A percentile compares a stretch with the other conserved stretches of the same genome.
phyloP scores from a whole-genome alignment of 2,888 invertebrate species.

The Arge pagana region DNA sequence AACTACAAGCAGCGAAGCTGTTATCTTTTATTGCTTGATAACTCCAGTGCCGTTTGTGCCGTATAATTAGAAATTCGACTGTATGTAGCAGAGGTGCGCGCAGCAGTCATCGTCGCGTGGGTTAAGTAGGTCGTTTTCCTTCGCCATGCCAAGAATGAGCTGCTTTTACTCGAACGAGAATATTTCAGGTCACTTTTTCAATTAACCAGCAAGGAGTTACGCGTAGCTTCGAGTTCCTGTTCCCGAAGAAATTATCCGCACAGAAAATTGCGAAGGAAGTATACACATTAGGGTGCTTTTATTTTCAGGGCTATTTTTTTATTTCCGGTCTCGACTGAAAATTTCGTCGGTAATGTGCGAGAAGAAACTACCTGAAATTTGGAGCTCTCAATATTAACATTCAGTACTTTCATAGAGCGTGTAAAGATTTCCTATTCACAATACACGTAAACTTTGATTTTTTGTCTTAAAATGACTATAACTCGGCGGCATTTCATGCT shows the following conservation, averaged over 20 bases:
- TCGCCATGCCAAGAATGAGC: conserved; percentile 5
- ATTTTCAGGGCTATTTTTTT: not conserved
- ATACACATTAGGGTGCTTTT: not conserved
- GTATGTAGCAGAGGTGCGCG: conserved; percentile 9
- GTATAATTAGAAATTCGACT: conserved; percentile 10
- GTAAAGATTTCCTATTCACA: too few species aligned
- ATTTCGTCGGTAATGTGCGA: too few species aligned
- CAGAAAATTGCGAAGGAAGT: too few species aligned
- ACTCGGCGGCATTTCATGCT: too few species aligned
- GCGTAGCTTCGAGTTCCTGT: not conserved
- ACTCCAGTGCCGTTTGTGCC: conserved; percentile 17
- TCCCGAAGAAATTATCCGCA: not conserved
- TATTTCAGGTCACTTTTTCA: conserved; percentile 16
- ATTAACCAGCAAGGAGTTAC: conserved; percentile 13
- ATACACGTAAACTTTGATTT: too few species aligned
- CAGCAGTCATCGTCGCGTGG: conserved; percentile 8
- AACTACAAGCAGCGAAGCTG: conserved; percentile 12
- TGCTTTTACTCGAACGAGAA: conserved; percentile 12
- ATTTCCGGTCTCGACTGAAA: too few species aligned
- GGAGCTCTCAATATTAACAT: too few species aligned
- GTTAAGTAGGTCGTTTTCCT: conserved; percentile 16
- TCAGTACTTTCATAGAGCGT: too few species aligned
- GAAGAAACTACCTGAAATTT: too few species aligned
- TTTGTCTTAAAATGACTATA: too few species aligned
- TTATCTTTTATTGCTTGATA: conserved; percentile 17